Conservation (phyloP, 2,888 invertebrate genomes). For the Cheilosia pagana region DNA sequence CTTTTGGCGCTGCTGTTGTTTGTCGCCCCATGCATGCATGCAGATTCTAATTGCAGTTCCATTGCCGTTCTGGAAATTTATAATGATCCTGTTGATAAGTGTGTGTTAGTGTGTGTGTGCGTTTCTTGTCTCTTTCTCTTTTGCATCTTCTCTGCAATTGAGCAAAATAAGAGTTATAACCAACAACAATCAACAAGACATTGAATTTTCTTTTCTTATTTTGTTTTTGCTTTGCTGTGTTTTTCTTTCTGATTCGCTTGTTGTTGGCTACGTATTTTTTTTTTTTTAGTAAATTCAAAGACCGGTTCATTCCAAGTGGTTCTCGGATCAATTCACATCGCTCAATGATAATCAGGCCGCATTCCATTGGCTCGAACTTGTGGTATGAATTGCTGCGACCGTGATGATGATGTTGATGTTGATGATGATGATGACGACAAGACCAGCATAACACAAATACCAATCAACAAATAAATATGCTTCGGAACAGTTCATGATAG, state of each 20-base stretch:
- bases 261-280: too few relatives aligned
- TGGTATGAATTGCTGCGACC: conserved; percentile 51
- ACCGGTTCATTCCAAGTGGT: conserved; percentile 71
- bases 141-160: conserved; percentile 46
- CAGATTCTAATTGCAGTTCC: conserved; percentile 16
- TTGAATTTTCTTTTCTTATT: conserved; percentile 65
- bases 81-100: neutral
- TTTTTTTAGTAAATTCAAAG: conserved; percentile 61
- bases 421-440: conserved; percentile 52
- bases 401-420: conserved; percentile 9
- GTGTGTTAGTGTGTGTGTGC: neutral
- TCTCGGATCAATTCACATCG: conserved; percentile 74
- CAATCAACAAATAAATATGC: conserved; percentile 57
- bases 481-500: conserved; percentile 36
- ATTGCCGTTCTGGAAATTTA: conserved; percentile 23
- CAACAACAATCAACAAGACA: conserved; percentile 73
- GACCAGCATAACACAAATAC: conserved; percentile 46
- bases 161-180: conserved; percentile 60
- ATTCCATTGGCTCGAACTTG: conserved; percentile 69
- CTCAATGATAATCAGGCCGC: conserved; percentile 75
- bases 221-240: conserved; percentile 17
- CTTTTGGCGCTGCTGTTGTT: neutral
- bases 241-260: conserved; percentile 45
- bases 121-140: conserved; percentile 9
- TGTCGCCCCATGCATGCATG: neutral